A percentile compares a stretch with the other conserved stretches of the same genome.
phyloP scores from a whole-genome alignment of 2,113 vertebrate genomes.

The Sceloporus undulatus region DNA sequence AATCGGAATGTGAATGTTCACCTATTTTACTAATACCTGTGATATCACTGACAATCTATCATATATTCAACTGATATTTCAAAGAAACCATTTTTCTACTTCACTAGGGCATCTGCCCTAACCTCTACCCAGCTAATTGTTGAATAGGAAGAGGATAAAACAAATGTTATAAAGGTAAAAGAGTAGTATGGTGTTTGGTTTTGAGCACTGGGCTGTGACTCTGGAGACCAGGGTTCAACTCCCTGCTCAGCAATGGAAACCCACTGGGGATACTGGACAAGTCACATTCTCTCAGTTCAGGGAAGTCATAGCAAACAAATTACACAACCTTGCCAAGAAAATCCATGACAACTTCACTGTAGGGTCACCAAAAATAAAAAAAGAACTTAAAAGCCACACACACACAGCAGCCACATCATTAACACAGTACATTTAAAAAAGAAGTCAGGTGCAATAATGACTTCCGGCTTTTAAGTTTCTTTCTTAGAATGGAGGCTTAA shows the following conservation, averaged over 20 bases:
- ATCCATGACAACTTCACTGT: neutral
- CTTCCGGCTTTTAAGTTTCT: conserved; percentile 33
- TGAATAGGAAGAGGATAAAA: neutral
- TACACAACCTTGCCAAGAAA: neutral
- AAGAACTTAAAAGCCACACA: neutral
- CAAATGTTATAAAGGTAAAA: no score
- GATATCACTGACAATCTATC: neutral
- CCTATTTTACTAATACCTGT: no score
- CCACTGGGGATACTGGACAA: neutral
- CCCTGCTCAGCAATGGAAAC: neutral
- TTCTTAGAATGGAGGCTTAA: conserved; percentile 49
- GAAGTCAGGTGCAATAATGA: neutral
- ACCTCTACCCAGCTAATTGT: neutral
- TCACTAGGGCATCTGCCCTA: neutral
- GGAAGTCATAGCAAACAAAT: neutral
- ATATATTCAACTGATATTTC: neutral
- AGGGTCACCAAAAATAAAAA: neutral
- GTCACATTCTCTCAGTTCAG: no score
- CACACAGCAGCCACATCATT: neutral
- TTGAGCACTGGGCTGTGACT: neutral
- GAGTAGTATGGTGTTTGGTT: neutral
- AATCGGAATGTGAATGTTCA: no score
- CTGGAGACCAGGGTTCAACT: neutral
- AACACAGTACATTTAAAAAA: neutral
- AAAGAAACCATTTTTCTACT: neutral